Conservation (phyloP, 1,140 invertebrate genomes). For the Hestina assimilis region DNA sequence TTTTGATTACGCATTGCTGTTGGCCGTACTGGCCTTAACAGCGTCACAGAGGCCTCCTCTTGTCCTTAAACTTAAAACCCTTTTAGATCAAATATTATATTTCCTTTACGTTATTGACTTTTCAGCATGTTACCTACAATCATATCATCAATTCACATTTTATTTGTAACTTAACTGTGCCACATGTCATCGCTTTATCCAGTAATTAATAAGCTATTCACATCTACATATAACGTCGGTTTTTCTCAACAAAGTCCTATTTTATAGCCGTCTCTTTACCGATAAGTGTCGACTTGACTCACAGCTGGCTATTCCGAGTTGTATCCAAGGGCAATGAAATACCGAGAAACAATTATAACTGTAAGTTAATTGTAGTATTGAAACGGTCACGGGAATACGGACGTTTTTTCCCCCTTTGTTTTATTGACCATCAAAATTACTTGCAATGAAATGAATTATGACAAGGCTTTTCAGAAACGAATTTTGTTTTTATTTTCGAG, state of each 20-base stretch:
- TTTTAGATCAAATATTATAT: too few species aligned
- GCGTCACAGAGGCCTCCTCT: too few species aligned
- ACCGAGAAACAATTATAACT: constrained; percentile 5
- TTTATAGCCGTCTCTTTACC: neutral
- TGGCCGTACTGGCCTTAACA: too few species aligned
- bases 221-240: neutral
- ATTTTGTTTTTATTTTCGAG: too few species aligned
- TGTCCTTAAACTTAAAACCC: too few species aligned
- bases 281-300: constrained; percentile 1
- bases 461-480: too few species aligned
- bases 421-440: neutral
- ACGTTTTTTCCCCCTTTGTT: neutral
- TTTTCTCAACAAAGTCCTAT: neutral
- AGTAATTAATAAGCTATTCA: neutral
- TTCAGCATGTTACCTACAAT: too few species aligned
- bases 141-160: too few species aligned
- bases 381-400: neutral
- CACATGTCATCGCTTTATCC: too few species aligned
- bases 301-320: constrained; percentile 6
- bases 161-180: neutral
- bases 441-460: neutral
- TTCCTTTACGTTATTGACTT: too few species aligned
- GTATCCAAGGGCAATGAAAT: neutral
- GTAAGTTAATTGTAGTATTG: constrained; percentile 1
- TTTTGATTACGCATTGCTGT: too few species aligned